Evolutionary conservation across 1,140 invertebrate genomes (phyloP).

Genomic region (Euschistus heros): DNA sequence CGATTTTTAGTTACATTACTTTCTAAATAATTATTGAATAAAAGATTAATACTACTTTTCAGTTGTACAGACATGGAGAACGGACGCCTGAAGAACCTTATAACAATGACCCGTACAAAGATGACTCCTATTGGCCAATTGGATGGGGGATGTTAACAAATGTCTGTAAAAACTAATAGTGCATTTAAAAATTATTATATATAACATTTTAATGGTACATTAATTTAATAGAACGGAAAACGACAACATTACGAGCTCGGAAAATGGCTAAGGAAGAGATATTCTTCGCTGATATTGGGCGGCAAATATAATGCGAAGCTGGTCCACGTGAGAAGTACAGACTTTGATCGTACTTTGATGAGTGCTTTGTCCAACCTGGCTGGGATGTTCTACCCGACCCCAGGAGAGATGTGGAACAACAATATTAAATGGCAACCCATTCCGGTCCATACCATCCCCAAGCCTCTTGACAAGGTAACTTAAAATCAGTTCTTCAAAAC

Average conservation of each 20-base stretch:
- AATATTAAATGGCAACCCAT: conserved; percentile 73
- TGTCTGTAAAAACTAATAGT: conserved; percentile 39
- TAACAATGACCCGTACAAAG: conserved; percentile 62
- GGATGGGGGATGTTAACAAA: conserved; percentile 70
- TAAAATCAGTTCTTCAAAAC: no score
- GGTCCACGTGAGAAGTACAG: conserved; percentile 61
- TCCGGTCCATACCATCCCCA: conserved; percentile 67
- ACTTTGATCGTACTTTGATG: conserved; percentile 83
- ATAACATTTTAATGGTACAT: no score
- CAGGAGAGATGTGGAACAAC: conserved; percentile 46
- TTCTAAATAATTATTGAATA: no score
- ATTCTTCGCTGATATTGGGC: not conserved
- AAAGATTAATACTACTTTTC: conserved; percentile 24
- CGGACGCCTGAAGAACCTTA: conserved; percentile 62
- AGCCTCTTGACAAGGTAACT: conserved; percentile 45
- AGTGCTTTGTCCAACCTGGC: conserved; percentile 75
- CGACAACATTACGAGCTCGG: conserved; percentile 8
- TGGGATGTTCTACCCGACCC: conserved; percentile 57
- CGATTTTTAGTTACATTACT: no score
- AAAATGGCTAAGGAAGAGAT: conserved; percentile 14
- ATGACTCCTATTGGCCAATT: conserved; percentile 57
- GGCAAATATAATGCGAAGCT: conserved; percentile 45
- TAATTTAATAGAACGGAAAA: conserved; percentile 6
- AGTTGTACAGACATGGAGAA: conserved; percentile 70
- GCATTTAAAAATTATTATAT: no score